Conservation (phyloP, 2,797 vertebrate genomes). For the Gastrophryne carolinensis region DNA sequence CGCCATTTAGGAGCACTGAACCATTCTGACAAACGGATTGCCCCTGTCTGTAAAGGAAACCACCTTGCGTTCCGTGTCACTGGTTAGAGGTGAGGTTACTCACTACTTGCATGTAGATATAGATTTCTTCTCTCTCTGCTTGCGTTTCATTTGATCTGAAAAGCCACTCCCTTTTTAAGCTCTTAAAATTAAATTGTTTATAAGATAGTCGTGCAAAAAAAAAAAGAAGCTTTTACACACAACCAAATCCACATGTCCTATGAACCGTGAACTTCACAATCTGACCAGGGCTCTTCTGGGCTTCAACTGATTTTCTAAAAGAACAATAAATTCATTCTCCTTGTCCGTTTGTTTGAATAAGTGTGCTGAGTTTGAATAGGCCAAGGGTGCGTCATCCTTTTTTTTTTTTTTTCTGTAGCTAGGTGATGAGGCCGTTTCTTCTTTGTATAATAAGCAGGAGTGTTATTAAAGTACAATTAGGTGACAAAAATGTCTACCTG, state of each 20-base stretch:
- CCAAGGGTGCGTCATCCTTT: conserved; percentile 6
- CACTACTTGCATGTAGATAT: conserved; percentile 1
- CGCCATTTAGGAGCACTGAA: conserved; percentile 52
- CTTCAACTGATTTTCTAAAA: conserved; percentile 54
- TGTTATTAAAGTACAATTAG: neutral
- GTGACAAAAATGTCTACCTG: neutral
- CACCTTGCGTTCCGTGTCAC: conserved; percentile 56
- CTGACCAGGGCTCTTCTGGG: conserved; percentile 56
- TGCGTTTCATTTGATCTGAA: neutral
- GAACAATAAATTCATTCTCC: conserved; percentile 58
- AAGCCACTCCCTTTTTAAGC: conserved; percentile 27
- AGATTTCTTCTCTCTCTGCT: neutral
- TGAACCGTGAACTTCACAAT: conserved; percentile 59
- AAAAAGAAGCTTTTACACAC: conserved; percentile 60
- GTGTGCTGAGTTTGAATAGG: conserved; percentile 15
- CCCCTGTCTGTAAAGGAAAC: conserved; percentile 55
- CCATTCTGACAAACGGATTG: conserved; percentile 50
- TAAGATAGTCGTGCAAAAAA: conserved; percentile 52
- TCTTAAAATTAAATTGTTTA: conserved; percentile 56
- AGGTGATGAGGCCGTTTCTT: conserved; percentile 29
- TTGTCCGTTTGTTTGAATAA: conserved; percentile 40
- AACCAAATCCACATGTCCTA: conserved; percentile 48
- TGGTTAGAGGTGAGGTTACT: conserved; percentile 55
- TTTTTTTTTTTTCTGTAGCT: conserved; percentile 36
- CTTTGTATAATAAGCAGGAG: neutral